A percentile compares a stretch with the other conserved stretches of the same genome.
Evolutionary conservation across 2,113 vertebrate genomes (phyloP).

Genomic region (Xyrauchen texanus): DNA sequence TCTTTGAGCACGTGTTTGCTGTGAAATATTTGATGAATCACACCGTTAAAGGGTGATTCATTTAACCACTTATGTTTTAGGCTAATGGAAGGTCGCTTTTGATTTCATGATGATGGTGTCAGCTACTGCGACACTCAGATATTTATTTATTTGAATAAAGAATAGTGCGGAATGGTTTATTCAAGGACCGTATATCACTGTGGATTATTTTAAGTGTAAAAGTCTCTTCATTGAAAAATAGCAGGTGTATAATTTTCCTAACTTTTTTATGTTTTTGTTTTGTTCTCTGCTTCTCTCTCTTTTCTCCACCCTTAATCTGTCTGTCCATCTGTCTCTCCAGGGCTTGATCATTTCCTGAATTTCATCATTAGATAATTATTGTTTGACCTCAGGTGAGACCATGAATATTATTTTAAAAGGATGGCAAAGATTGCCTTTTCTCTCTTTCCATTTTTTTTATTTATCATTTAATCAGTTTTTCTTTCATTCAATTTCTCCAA

Average conservation of each 20-base stretch:
- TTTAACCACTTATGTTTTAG: constrained; percentile 16
- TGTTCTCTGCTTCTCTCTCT: neutral
- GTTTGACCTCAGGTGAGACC: constrained; percentile 4
- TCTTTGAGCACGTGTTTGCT: neutral
- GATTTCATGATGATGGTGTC: neutral
- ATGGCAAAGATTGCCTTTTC: neutral
- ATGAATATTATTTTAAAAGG: constrained; percentile 1
- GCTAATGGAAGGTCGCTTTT: neutral
- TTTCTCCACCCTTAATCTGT: neutral
- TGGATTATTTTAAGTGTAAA: neutral
- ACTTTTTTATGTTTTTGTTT: neutral
- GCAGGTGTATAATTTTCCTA: neutral
- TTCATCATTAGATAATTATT: constrained; percentile 13
- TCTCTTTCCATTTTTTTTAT: too few species aligned
- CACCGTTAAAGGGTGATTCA: constrained; percentile 24
- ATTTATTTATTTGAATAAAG: constrained; percentile 17
- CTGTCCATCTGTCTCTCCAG: neutral
- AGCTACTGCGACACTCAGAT: neutral
- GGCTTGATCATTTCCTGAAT: constrained; percentile 18
- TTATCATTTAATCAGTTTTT: neutral
- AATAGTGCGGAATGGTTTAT: neutral
- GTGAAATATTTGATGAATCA: constrained; percentile 3
- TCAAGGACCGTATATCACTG: neutral
- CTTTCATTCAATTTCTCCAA: neutral
- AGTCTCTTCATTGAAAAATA: neutral